Percentiles rank a stretch among this genome's conserved stretches.
Conservation (phyloP, 1,140 invertebrate species). For the Penaeus indicus region DNA sequence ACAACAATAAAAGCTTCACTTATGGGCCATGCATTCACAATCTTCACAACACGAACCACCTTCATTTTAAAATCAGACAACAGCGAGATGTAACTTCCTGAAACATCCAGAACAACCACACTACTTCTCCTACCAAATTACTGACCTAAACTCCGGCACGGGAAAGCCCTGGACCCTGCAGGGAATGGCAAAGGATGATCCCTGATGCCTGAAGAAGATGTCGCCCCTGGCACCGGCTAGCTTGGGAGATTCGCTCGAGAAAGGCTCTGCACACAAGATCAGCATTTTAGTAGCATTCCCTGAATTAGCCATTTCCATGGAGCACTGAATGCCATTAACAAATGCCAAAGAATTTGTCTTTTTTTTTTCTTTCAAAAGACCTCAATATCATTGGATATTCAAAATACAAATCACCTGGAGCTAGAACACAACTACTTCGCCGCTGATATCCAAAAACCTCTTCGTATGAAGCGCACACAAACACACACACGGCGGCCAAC, state of each 20-base stretch:
- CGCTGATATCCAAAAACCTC: not conserved
- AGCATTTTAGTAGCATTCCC: too few species aligned
- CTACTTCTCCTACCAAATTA: not conserved
- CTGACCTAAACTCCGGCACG: constrained; percentile 54
- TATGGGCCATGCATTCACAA: too few species aligned
- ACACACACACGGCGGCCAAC: not conserved
- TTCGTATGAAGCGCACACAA: not conserved
- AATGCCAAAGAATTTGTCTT: too few species aligned
- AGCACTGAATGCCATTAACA: too few species aligned
- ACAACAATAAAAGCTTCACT: too few species aligned
- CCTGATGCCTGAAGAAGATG: constrained; percentile 48
- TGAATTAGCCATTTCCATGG: too few species aligned
- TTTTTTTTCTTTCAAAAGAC: not conserved
- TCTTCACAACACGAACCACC: too few species aligned
- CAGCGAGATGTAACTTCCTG: too few species aligned
- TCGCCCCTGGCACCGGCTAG: constrained; percentile 44
- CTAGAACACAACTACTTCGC: too few species aligned
- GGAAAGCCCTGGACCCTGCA: constrained; percentile 73
- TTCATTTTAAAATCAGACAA: too few species aligned
- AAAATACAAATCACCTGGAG: not conserved
- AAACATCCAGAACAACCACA: too few species aligned
- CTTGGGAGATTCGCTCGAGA: constrained; percentile 58
- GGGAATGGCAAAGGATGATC: constrained; percentile 69
- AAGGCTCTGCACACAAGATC: constrained; percentile 43
- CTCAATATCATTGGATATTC: not conserved